Evolutionary conservation across 2,113 vertebrate genomes (phyloP).

Genomic region (Pontoporia blainvillei): DNA sequence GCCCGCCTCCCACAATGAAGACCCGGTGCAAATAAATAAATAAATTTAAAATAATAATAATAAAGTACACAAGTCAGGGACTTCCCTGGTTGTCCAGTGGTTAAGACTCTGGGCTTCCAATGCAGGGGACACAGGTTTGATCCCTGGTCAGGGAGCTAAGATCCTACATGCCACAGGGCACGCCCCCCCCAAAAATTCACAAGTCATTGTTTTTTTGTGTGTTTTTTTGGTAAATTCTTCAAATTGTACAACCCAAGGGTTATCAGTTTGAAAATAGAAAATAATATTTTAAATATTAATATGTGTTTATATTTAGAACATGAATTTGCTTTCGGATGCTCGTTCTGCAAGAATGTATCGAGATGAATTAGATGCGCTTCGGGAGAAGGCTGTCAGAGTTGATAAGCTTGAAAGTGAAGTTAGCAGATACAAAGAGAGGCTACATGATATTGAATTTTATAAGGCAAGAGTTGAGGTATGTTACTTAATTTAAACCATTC

Average conservation of each 20-base stretch:
- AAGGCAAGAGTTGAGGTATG: slow-evolving; percentile 96
- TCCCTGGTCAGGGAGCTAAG: too few species aligned
- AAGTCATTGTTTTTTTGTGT: background rate
- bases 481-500: background rate
- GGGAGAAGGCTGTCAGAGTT: slow-evolving; percentile 95
- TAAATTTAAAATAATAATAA: too few species aligned
- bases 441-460: slow-evolving; percentile 98
- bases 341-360: slow-evolving; percentile 94
- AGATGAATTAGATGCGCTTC: slow-evolving; percentile 95
- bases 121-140: too few species aligned
- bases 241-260: background rate
- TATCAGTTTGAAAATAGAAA: slow-evolving; percentile 25
- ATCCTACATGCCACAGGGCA: too few species aligned
- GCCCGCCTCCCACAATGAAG: too few species aligned
- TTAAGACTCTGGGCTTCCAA: too few species aligned
- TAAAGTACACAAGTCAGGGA: background rate
- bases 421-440: slow-evolving; percentile 92
- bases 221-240: background rate
- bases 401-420: slow-evolving; percentile 99
- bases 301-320: slow-evolving; percentile 85
- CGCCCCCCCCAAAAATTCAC: background rate
- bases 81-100: too few species aligned
- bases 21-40: too few species aligned
- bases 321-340: slow-evolving; percentile 93
- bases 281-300: slow-evolving; percentile 17